Evolutionary conservation across 2,797 vertebrate species (phyloP), one percentile per base, ranked within the genome.

Genomic region (Myotis daubentonii): DNA sequence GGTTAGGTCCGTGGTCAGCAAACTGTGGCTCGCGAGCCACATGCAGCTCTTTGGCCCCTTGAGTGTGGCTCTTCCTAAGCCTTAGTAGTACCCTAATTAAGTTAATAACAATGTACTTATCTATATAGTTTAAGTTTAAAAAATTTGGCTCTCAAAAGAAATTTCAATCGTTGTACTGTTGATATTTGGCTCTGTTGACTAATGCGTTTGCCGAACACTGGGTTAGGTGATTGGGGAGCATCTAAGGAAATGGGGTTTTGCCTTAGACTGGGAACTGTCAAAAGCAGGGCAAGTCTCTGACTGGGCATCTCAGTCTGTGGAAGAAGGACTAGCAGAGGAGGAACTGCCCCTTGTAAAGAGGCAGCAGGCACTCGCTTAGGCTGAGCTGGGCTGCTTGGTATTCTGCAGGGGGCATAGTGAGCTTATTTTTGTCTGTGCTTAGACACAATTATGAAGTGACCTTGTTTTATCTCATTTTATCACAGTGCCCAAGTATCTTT

Each of bases 371-470:
- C 16, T 53, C 55, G 2, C 89, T 87, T 20, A 38, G 66, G 33
- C 83, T 47, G 12, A 57, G 57, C 16, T 23, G 49, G 23, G 60
- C 36, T 57, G 71, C 33, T 74, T 66, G n/a, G 12, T 55, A 4
- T 85, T 74, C 66, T 12, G 20, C 51, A 53, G 28, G 38, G 82
- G 55, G 41, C 30, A 83, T 30, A 19, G 38, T 72, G 85, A 86
- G 88, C 74, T 96, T 84, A 76, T 44, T 94, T 95, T 65, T 65
- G 30, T 74, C 53, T 85, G 20, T 87, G 38, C 65, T 75, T 80
- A 93, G 90, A 96, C 81, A 88, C 38, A 90, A 87, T 66, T 47
- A 85, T 49, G 70, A 74, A 78, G 33, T 82, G 74, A 11, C 25
- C 85, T 96, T 88, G 78, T 55, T 55, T 66, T 83, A 76, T 82